Percentiles rank a stretch among this genome's conserved stretches.
These are phyloP conservation scores for Heliconius nattereri DNA, from an alignment of 1,140 invertebrate species.

Conservation along the genomic window DNA sequence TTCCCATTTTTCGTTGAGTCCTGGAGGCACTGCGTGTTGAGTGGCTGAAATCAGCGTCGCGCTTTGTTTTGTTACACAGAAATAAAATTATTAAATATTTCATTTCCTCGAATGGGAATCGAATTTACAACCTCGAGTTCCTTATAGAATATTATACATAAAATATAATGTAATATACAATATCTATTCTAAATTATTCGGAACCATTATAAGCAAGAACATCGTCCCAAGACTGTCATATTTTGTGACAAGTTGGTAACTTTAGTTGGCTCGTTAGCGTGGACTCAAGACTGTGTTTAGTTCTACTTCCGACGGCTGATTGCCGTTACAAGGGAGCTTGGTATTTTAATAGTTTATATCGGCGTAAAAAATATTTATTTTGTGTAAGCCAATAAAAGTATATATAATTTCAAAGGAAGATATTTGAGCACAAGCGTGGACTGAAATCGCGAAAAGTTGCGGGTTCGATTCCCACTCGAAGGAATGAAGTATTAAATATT, in stretches of 20 bases:
- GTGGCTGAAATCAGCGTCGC: no score
- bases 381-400: not conserved
- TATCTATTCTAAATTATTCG: not conserved
- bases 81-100: no score
- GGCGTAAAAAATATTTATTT: not conserved
- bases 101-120: no score
- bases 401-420: not conserved
- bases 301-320: slow-evolving; percentile 38
- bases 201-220: not conserved
- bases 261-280: slow-evolving; percentile 52
- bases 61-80: no score
- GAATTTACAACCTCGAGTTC: no score
- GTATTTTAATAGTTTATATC: not conserved
- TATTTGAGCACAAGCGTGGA: no score
- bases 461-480: no score
- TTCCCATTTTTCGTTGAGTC: no score
- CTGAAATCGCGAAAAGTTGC: no score
- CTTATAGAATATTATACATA: no score
- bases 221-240: slow-evolving; percentile 23
- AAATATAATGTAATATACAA: not conserved
- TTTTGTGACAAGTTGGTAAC: slow-evolving; percentile 33
- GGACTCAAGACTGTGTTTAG: slow-evolving; percentile 25
- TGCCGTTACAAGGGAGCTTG: slow-evolving; percentile 23
- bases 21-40: no score
- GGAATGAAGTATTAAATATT: no score